Percentiles rank a stretch among this genome's conserved stretches.
Evolutionary conservation across 2,113 vertebrate genomes (phyloP).

Genomic region (Tragelaphus buxtoni): DNA sequence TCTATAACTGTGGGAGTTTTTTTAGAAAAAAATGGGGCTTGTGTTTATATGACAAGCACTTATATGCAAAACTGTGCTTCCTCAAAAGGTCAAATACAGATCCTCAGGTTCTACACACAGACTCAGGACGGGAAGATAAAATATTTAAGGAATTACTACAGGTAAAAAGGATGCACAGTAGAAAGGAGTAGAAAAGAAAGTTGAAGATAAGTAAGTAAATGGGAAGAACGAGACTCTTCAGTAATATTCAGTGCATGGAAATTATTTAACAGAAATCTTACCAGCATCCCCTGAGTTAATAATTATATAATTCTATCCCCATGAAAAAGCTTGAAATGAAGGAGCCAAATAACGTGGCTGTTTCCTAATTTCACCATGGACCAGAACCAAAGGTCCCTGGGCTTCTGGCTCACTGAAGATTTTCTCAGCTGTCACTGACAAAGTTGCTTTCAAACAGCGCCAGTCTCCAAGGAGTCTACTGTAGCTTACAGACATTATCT

Average conservation of each 20-base stretch:
- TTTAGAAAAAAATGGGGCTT: background rate
- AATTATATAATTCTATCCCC: background rate
- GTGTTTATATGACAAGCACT: background rate
- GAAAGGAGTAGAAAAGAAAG: background rate
- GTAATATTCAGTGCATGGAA: background rate
- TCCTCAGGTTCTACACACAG: background rate
- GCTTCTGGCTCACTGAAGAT: slow-evolving; percentile 42
- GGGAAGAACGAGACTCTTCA: background rate
- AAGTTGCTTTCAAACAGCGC: slow-evolving; percentile 43
- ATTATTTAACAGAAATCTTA: slow-evolving; percentile 8
- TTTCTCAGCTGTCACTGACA: slow-evolving; percentile 55
- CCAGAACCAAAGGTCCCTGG: slow-evolving; percentile 46
- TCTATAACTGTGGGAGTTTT: background rate
- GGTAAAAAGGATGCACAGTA: background rate
- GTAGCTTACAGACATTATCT: slow-evolving; percentile 57
- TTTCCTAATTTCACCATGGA: slow-evolving; percentile 33
- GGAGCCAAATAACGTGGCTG: background rate
- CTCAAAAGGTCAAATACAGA: background rate
- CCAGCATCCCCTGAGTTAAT: background rate
- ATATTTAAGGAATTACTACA: background rate
- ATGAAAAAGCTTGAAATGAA: background rate
- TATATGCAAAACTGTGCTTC: background rate
- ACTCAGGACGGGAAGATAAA: background rate
- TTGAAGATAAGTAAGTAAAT: background rate
- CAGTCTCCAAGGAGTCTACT: slow-evolving; percentile 33